phyloP scores from a whole-genome alignment of 2,797 vertebrate genomes.

The Anguilla pacifica region DNA sequence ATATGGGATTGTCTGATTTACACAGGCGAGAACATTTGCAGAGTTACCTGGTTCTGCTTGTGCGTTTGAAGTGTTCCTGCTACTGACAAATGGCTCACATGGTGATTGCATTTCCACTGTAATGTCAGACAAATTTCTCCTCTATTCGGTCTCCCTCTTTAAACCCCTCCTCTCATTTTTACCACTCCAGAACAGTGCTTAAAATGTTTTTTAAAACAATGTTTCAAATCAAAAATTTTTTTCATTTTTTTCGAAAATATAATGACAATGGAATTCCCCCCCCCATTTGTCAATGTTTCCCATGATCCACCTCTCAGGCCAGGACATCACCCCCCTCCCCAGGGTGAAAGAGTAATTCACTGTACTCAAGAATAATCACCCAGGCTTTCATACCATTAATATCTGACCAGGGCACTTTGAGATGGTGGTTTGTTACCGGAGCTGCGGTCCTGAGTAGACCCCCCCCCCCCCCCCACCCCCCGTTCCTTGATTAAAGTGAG shows the following conservation, averaged over 20 bases:
- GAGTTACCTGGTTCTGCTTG: background rate
- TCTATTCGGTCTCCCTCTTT: background rate
- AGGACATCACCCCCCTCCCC: slow-evolving; percentile 8
- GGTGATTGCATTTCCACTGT: background rate
- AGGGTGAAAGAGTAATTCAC: background rate
- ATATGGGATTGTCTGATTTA: background rate
- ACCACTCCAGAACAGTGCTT: background rate
- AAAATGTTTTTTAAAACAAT: background rate
- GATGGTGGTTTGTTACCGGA: slow-evolving; percentile 11
- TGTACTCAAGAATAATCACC: slow-evolving; percentile 29
- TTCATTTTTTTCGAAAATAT: slow-evolving; percentile 10
- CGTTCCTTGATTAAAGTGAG: slow-evolving; percentile 49
- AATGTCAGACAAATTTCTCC: background rate
- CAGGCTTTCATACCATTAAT: slow-evolving; percentile 23
- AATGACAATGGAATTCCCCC: background rate
- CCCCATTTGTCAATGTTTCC: slow-evolving; percentile 32
- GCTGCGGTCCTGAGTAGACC: slow-evolving; percentile 9
- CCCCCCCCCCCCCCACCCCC: background rate
- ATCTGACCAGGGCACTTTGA: slow-evolving; percentile 14
- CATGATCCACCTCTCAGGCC: slow-evolving; percentile 30
- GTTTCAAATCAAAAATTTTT: background rate
- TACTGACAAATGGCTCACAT: background rate
- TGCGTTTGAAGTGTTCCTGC: background rate
- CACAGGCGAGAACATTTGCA: background rate
- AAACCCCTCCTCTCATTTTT: background rate